A percentile compares a stretch with the other conserved stretches of the same genome.
These are phyloP conservation scores for Dinomys branickii DNA, from an alignment of 2,113 vertebrate genomes.

Conservation along the genomic window DNA sequence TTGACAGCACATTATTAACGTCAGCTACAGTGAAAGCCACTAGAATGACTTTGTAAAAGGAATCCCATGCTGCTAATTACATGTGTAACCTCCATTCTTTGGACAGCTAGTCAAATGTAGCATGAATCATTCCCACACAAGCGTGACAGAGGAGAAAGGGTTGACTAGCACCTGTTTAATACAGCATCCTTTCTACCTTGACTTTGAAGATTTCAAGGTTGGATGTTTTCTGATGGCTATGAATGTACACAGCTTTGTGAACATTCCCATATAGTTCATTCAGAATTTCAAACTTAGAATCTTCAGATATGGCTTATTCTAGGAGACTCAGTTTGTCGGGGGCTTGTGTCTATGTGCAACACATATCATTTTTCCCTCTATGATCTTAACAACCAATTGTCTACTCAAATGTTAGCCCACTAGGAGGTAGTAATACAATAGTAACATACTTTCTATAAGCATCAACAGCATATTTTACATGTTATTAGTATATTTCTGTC, in stretches of 20 bases:
- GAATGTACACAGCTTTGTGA: background rate
- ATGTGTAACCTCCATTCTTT: background rate
- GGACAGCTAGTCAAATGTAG: background rate
- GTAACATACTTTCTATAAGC: background rate
- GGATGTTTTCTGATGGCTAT: background rate
- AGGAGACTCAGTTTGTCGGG: background rate
- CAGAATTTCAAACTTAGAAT: background rate
- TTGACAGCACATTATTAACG: too few species aligned
- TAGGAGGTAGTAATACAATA: background rate
- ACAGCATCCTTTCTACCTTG: background rate
- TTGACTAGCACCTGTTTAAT: background rate
- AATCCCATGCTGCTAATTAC: background rate
- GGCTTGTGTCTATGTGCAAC: background rate
- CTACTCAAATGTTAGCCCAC: background rate
- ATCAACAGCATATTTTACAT: background rate
- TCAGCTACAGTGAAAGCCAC: background rate
- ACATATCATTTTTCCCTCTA: background rate
- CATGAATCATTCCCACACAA: too few species aligned
- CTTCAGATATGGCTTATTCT: background rate
- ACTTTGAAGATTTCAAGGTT: background rate
- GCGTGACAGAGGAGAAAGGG: background rate
- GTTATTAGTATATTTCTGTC: background rate
- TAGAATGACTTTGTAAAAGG: background rate
- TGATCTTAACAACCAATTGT: background rate
- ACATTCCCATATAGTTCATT: background rate